A percentile compares a stretch with the other conserved stretches of the same genome.
phyloP scores from a whole-genome alignment of 2,113 vertebrate genomes.

The Enhydra lutris region DNA sequence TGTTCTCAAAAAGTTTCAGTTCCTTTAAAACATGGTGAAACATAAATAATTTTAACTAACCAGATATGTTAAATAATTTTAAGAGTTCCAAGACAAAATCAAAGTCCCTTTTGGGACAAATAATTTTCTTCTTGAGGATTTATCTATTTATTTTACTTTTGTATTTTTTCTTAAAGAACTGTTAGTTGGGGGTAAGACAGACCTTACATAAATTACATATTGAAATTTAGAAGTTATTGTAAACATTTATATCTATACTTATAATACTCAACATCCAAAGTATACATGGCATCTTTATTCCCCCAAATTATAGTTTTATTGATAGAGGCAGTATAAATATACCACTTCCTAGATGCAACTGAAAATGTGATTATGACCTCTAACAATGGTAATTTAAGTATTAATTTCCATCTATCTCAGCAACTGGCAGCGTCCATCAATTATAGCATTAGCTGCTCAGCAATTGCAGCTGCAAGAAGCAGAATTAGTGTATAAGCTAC shows the following conservation, averaged over 20 bases:
- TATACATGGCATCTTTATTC: not conserved
- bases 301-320: not conserved
- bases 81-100: not conserved
- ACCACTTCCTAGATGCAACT: slow-evolving; percentile 50
- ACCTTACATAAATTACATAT: slow-evolving; percentile 1
- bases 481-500: slow-evolving; percentile 90
- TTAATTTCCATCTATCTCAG: slow-evolving; percentile 92
- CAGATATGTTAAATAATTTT: not conserved
- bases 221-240: not conserved
- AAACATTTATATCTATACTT: not conserved
- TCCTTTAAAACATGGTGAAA: not conserved
- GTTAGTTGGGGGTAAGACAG: not conserved
- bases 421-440: slow-evolving; percentile 94
- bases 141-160: not conserved
- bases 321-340: slow-evolving; percentile 31
- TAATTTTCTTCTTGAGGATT: not conserved
- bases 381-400: slow-evolving; percentile 92
- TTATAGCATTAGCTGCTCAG: slow-evolving; percentile 89
- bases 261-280: not conserved
- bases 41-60: not conserved
- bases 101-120: not conserved
- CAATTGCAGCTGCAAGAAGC: slow-evolving; percentile 90
- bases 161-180: not conserved
- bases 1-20: not conserved
- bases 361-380: slow-evolving; percentile 81